A percentile compares a stretch with the other conserved stretches of the same genome.
phyloP scores from a whole-genome alignment of 2,797 vertebrate species.

The Alectoris magna region DNA sequence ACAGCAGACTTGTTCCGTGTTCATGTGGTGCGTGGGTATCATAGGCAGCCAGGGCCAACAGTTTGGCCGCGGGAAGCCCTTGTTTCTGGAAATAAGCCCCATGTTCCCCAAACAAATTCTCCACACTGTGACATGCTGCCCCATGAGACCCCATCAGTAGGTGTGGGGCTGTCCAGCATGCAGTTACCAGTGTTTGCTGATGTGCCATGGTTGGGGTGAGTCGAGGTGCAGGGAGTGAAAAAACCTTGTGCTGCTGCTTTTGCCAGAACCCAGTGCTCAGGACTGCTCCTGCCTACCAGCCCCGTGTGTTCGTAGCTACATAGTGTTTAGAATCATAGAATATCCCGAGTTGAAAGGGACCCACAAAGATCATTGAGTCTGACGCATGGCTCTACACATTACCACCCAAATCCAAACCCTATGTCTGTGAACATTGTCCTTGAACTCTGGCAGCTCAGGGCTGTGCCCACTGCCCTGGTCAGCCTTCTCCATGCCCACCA shows the following conservation, averaged over 20 bases:
- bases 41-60: fast-evolving
- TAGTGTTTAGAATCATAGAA: too few species aligned
- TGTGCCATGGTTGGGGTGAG: fast-evolving
- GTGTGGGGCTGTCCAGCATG: fast-evolving
- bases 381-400: too few species aligned
- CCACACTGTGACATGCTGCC: fast-evolving
- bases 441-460: too few species aligned
- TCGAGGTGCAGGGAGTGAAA: neutral
- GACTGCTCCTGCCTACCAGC: neutral
- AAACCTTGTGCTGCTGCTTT: neutral
- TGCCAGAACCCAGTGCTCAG: neutral
- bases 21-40: neutral
- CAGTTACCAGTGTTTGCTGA: neutral
- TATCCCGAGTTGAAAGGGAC: too few species aligned
- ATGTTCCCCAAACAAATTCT: neutral
- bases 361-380: too few species aligned
- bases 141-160: neutral
- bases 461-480: too few species aligned
- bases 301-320: neutral
- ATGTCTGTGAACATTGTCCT: too few species aligned
- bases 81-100: neutral
- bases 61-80: neutral
- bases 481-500: too few species aligned
- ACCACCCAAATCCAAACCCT: too few species aligned
- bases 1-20: neutral